A percentile compares a stretch with the other conserved stretches of the same genome.
Evolutionary conservation across 1,140 invertebrate species (phyloP).

Genomic region (Drosophila gunungcola): DNA sequence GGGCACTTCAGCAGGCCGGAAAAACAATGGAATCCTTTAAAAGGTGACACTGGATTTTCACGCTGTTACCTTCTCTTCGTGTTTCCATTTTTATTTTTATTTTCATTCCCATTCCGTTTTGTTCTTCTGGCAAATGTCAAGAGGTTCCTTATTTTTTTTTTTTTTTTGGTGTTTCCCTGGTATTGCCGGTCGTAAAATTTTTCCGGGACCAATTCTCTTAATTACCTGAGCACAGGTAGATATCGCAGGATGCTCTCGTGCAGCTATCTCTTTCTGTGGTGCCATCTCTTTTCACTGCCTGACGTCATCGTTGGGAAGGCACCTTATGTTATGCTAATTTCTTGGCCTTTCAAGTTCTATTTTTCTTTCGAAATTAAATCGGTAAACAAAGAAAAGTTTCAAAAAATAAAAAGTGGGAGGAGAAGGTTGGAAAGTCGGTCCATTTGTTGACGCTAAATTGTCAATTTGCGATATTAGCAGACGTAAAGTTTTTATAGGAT

Average conservation of each 20-base stretch:
- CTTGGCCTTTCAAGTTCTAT: slow-evolving; percentile 47
- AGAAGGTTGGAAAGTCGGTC: slow-evolving; percentile 46
- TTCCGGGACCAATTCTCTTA: slow-evolving; percentile 36
- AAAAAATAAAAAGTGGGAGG: not conserved
- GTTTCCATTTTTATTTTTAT: not conserved
- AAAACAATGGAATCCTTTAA: slow-evolving; percentile 38
- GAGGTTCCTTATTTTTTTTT: slow-evolving; percentile 20
- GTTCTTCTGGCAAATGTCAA: slow-evolving; percentile 42
- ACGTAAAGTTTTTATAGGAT: slow-evolving; percentile 46
- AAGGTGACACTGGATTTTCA: slow-evolving; percentile 47
- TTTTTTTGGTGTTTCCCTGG: slow-evolving; percentile 36
- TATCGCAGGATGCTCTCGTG: slow-evolving; percentile 21
- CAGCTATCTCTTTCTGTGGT: slow-evolving; percentile 3
- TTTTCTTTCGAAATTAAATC: slow-evolving; percentile 51
- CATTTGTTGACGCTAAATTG: slow-evolving; percentile 65
- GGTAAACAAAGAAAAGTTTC: slow-evolving; percentile 45
- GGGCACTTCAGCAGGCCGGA: slow-evolving; percentile 6
- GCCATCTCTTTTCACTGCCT: slow-evolving; percentile 9
- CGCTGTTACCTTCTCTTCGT: slow-evolving; percentile 12
- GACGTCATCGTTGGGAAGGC: slow-evolving; percentile 47
- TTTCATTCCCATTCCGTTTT: slow-evolving; percentile 17
- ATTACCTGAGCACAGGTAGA: slow-evolving; percentile 65
- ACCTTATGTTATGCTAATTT: slow-evolving; percentile 73
- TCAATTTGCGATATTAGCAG: slow-evolving; percentile 73
- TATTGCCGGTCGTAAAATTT: slow-evolving; percentile 39